Percentiles rank a stretch among this genome's conserved stretches.
phyloP scores from a whole-genome alignment of 2,797 vertebrate species.

The Xenopus petersii region DNA sequence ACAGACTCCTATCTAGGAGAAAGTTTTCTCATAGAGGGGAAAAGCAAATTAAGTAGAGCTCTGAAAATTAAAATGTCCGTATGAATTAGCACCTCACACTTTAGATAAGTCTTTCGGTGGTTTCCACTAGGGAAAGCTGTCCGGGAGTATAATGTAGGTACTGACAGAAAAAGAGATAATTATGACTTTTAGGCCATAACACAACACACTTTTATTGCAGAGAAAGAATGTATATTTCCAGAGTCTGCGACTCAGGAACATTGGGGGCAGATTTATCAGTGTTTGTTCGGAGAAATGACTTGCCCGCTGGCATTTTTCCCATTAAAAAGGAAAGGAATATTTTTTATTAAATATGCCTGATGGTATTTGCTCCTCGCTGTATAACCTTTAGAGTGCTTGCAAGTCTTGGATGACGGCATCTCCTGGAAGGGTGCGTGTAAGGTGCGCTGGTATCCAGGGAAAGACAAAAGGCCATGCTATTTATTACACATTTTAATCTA shows the following conservation, averaged over 20 bases:
- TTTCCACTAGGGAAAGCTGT: constrained; percentile 42
- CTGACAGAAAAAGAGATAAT: constrained; percentile 45
- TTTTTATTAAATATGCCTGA: constrained; percentile 27
- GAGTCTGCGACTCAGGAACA: constrained; percentile 27
- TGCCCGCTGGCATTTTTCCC: constrained; percentile 16
- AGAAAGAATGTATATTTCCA: constrained; percentile 39
- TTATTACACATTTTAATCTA: too few relatives aligned
- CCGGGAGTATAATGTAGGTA: constrained; percentile 34
- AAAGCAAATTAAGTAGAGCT: constrained; percentile 45
- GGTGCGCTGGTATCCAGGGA: neutral
- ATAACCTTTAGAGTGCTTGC: constrained; percentile 16
- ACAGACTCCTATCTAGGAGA: constrained; percentile 37
- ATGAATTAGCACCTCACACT: constrained; percentile 48
- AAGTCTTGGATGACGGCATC: neutral
- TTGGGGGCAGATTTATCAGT: constrained; percentile 42
- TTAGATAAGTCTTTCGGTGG: constrained; percentile 40
- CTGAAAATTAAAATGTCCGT: constrained; percentile 49
- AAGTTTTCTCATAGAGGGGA: constrained; percentile 44
- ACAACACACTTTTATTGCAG: constrained; percentile 39
- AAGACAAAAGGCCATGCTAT: too few relatives aligned
- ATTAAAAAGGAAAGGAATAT: constrained; percentile 34
- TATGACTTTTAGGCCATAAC: constrained; percentile 46
- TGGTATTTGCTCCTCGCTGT: constrained; percentile 16
- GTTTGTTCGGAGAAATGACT: constrained; percentile 34
- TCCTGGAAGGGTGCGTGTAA: neutral